Conservation (phyloP, 2,797 vertebrate genomes). For the Neosilurus mollespiculum region DNA sequence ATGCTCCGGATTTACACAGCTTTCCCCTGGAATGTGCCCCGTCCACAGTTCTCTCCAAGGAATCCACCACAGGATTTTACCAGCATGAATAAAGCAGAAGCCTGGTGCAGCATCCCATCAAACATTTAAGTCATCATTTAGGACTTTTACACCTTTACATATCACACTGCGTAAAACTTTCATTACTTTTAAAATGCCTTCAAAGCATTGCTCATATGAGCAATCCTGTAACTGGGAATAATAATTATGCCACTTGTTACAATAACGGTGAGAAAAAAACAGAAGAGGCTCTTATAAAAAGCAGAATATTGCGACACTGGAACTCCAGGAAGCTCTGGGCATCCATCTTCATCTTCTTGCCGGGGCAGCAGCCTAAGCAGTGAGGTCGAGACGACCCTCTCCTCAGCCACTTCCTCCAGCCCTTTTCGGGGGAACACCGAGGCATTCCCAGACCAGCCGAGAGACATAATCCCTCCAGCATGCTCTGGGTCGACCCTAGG, state of each 20-base stretch:
- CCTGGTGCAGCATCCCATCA: constrained; percentile 12
- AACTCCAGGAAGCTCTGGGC: not conserved
- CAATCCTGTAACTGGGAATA: not conserved
- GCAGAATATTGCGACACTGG: not conserved
- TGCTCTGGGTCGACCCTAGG: too few relatives aligned
- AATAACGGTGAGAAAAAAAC: not conserved
- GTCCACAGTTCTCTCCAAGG: constrained; percentile 65
- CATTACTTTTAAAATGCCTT: not conserved
- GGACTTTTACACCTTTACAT: not conserved
- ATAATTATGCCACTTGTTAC: not conserved
- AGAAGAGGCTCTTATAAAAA: not conserved
- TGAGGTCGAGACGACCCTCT: too few relatives aligned
- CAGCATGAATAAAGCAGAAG: constrained; percentile 55
- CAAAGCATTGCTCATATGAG: not conserved
- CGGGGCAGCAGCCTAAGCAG: too few relatives aligned
- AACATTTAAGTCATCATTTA: not conserved
- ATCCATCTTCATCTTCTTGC: not conserved
- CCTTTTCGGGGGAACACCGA: too few relatives aligned
- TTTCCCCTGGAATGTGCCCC: constrained; percentile 77
- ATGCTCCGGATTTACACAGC: constrained; percentile 79
- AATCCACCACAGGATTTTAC: constrained; percentile 67
- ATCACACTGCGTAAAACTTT: not conserved
- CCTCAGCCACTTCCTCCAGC: too few relatives aligned
- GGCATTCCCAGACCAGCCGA: too few relatives aligned
- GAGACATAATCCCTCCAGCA: too few relatives aligned